Conservation (phyloP, 1,140 invertebrate species). For the Achroia grisella region DNA sequence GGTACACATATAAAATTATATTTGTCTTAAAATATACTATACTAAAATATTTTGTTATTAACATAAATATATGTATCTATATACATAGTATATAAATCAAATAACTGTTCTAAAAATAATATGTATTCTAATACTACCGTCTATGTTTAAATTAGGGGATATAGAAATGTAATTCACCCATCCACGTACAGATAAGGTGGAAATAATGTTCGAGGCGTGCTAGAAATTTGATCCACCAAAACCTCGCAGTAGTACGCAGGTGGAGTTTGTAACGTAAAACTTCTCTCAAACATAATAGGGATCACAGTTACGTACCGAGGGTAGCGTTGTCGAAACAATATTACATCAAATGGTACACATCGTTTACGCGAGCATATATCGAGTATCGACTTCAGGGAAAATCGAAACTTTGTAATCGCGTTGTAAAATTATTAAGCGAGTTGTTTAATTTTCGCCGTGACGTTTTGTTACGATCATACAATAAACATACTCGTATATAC, state of each 20-base stretch:
- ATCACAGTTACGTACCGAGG: constrained; percentile 12
- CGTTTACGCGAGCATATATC: not conserved
- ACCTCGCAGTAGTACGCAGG: too few species aligned
- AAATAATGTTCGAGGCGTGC: constrained; percentile 5
- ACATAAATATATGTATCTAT: too few species aligned
- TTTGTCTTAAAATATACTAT: too few species aligned
- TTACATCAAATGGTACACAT: constrained; percentile 1
- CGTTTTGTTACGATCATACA: too few species aligned
- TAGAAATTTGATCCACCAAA: not conserved
- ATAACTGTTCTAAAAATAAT: too few species aligned
- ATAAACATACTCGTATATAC: too few species aligned
- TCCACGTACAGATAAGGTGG: constrained; percentile 1
- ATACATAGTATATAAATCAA: too few species aligned
- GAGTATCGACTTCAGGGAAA: constrained; percentile 3
- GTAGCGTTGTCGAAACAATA: constrained; percentile 1
- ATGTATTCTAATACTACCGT: too few species aligned
- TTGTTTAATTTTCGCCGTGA: constrained; percentile 1
- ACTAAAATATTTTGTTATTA: too few species aligned
- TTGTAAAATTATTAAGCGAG: constrained; percentile 5
- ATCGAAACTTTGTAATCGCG: constrained; percentile 15
- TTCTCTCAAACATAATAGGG: constrained; percentile 15
- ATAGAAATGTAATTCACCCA: not conserved
- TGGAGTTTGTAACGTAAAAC: constrained; percentile 2
- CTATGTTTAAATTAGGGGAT: too few species aligned
- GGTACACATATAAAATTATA: too few species aligned